Percentiles rank a stretch among this genome's conserved stretches.
phyloP scores from a whole-genome alignment of 2,797 vertebrate species.

The Thripadectes ignobilis region DNA sequence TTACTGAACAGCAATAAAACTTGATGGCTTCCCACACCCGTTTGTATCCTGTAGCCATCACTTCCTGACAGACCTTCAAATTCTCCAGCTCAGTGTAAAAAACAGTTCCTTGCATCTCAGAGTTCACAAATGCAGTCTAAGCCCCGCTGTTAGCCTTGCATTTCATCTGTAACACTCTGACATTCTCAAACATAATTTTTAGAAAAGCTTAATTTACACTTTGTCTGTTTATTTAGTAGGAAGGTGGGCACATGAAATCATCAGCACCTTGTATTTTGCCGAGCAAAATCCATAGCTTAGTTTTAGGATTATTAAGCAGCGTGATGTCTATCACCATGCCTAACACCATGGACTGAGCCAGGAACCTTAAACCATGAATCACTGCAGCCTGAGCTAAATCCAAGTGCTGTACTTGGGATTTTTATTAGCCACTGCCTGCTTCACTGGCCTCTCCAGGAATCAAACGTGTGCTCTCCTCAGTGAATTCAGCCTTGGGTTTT shows the following conservation, averaged over 20 bases:
- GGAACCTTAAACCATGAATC: slow-evolving; percentile 44
- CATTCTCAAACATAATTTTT: neutral
- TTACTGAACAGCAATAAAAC: slow-evolving; percentile 28
- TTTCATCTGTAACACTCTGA: neutral
- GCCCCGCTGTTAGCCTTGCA: neutral
- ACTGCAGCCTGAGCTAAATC: slow-evolving; percentile 23
- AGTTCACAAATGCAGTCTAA: neutral
- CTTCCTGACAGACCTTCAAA: slow-evolving; percentile 42
- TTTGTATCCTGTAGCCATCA: slow-evolving; percentile 55
- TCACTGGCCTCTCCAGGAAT: neutral
- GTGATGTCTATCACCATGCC: slow-evolving; percentile 14
- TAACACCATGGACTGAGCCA: slow-evolving; percentile 10
- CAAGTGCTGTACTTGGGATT: neutral
- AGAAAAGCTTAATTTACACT: neutral
- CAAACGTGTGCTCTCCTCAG: neutral
- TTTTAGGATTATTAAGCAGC: slow-evolving; percentile 20
- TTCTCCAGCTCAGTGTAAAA: slow-evolving; percentile 38
- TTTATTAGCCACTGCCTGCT: neutral
- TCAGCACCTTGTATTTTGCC: neutral
- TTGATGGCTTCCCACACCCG: slow-evolving; percentile 36
- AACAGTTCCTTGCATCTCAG: slow-evolving; percentile 4
- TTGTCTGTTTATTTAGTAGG: neutral
- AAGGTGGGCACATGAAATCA: neutral
- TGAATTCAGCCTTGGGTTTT: neutral
- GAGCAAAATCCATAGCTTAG: neutral